phyloP scores from a whole-genome alignment of 2,113 vertebrate species.

The Pyxicephalus adspersus region DNA sequence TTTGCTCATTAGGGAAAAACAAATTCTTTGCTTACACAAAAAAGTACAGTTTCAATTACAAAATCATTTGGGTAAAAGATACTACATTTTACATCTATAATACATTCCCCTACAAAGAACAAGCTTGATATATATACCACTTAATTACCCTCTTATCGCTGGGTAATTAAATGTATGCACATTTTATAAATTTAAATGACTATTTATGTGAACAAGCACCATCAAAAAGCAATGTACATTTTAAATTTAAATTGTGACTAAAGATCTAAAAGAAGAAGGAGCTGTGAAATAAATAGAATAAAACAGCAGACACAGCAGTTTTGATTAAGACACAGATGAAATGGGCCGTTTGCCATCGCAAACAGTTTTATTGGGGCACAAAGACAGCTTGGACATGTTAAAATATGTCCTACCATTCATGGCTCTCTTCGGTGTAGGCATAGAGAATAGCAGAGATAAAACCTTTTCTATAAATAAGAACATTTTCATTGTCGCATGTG shows the following conservation, averaged over 20 bases:
- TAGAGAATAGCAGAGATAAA: conserved; percentile 61
- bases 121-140: background rate
- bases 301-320: conserved; percentile 62
- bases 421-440: conserved; percentile 58
- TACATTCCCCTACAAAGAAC: no score
- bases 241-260: background rate
- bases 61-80: no score
- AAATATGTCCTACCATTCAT: conserved; percentile 66
- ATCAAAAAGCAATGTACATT: conserved; percentile 2
- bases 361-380: conserved; percentile 62
- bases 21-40: no score
- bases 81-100: no score
- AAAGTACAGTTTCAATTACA: no score
- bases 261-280: conserved; percentile 5
- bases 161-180: background rate
- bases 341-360: conserved; percentile 62
- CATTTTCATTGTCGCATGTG: conserved; percentile 63
- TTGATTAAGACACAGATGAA: conserved; percentile 58
- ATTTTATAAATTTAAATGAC: background rate
- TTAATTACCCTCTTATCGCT: background rate
- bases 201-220: background rate
- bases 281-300: conserved; percentile 38
- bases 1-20: no score
- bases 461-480: conserved; percentile 64
- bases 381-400: conserved; percentile 64